Evolutionary conservation across 2,113 vertebrate species (phyloP).

Genomic region (Perca flavescens): DNA sequence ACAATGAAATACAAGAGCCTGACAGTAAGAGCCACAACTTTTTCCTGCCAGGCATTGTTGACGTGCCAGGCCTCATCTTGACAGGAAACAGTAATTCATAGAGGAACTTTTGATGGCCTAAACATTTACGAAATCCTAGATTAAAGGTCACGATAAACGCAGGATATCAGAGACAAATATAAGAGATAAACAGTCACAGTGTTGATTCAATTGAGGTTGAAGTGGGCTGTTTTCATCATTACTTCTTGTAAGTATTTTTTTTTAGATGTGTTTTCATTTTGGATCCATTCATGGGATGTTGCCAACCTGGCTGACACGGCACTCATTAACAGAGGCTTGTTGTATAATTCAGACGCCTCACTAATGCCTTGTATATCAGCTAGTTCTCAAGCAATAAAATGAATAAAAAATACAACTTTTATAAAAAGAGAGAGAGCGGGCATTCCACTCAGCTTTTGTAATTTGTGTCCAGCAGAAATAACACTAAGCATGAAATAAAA

Average conservation of each 20-base stretch:
- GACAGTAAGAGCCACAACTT: conserved; percentile 52
- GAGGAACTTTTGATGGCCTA: conserved; percentile 64
- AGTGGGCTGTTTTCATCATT: conserved; percentile 42
- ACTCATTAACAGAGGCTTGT: background rate
- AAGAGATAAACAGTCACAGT: conserved; percentile 49
- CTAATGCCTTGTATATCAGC: background rate
- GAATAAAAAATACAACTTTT: background rate
- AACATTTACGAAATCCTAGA: conserved; percentile 56
- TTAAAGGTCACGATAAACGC: conserved; percentile 66
- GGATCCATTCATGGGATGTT: background rate
- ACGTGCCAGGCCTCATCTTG: conserved; percentile 54
- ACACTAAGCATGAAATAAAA: background rate
- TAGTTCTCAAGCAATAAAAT: background rate
- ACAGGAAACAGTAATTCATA: conserved; percentile 78
- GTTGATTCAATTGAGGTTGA: conserved; percentile 46
- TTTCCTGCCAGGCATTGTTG: conserved; percentile 77
- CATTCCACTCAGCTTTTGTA: background rate
- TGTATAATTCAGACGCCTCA: background rate
- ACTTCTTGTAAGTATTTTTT: background rate
- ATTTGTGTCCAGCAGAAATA: background rate
- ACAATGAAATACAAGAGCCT: conserved; percentile 47
- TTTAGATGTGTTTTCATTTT: conserved; percentile 11
- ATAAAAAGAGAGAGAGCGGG: background rate
- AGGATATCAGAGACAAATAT: conserved; percentile 64
- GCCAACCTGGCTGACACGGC: conserved; percentile 1